phyloP scores from a whole-genome alignment of 1,140 invertebrate genomes.

The Pseudobourletiella spinata region DNA sequence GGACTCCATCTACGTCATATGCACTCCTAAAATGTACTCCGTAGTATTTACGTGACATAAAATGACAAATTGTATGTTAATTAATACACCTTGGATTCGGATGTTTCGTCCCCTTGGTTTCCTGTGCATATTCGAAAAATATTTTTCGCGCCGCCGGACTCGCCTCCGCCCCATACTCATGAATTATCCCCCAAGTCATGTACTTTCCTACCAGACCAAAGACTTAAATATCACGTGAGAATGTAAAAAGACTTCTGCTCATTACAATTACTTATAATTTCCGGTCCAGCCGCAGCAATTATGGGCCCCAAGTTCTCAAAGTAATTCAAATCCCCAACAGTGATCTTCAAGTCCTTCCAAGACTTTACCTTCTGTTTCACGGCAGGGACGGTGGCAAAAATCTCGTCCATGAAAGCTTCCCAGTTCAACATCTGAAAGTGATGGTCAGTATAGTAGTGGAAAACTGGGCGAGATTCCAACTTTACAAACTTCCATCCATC shows the following conservation, averaged over 20 bases:
- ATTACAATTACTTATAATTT: background rate
- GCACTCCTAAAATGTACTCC: no score
- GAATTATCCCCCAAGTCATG: background rate
- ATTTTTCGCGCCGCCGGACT: background rate
- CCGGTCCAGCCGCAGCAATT: background rate
- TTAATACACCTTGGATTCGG: background rate
- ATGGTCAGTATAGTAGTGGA: no score
- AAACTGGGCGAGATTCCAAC: no score
- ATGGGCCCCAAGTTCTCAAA: background rate
- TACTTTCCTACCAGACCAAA: background rate
- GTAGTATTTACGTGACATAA: no score
- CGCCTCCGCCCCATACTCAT: background rate
- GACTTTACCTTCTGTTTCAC: background rate
- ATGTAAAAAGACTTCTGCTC: background rate
- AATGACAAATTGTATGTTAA: no score
- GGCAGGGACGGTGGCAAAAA: background rate
- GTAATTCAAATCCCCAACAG: slow-evolving; percentile 3
- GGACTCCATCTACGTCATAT: no score
- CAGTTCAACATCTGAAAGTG: slow-evolving; percentile 14
- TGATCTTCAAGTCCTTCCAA: background rate
- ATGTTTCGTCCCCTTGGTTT: background rate
- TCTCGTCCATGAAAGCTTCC: background rate
- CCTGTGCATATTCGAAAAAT: background rate
- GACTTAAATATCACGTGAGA: background rate
- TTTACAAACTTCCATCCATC: no score